Evolutionary conservation across 2,113 vertebrate genomes (phyloP), one percentile per base, ranked within the genome.

Genomic region (Mastomys coucha): DNA sequence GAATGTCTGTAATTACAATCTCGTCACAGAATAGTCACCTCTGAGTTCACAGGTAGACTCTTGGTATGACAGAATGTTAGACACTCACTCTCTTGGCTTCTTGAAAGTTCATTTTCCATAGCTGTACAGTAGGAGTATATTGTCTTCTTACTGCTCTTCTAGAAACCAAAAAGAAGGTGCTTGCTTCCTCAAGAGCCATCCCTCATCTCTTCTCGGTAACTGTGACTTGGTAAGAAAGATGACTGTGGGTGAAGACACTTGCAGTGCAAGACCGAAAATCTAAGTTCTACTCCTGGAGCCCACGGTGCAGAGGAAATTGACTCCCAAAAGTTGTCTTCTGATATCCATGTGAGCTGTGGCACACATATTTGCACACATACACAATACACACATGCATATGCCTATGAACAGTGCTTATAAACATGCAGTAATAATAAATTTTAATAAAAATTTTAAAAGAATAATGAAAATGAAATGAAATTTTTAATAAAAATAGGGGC

Each of bases 71-170:
- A 26, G 39, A 9, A 31, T 78, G 13, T 10, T 82, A 56, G 8
- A 70, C 4, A 53, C 9, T 72, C 70, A 67, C 63, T 91, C 42
- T 65, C 17, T 72, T 82, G 80, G 22, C 11, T 39, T 76, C 56
- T 80, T 86, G 42, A 81, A 87, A 91, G 58, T 26, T 87, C 13
- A 84, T 58, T 95, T 95, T 93, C 49, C 22, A 84, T 78, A 3
- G 33, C 45, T 91, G 6, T 63, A 39, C 75, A 86, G 63, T 76
- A n/a, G 51, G 9, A 91, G 4, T 7, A 22, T 60, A 72, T 56
- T 39, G 20, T 4, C 53, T 58, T 70, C n/a, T 77, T 60, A 11
- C 1, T 53, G 20, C 5, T 85, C 4, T 72, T 53, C 14, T 20
- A 42, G 56, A 42, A 11, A 58, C 60, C 60, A 26, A 53, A 56